These are phyloP conservation scores for Xiphorhynchus erythropygius DNA, from an alignment of 2,797 vertebrate genomes.

Conservation along the genomic window DNA sequence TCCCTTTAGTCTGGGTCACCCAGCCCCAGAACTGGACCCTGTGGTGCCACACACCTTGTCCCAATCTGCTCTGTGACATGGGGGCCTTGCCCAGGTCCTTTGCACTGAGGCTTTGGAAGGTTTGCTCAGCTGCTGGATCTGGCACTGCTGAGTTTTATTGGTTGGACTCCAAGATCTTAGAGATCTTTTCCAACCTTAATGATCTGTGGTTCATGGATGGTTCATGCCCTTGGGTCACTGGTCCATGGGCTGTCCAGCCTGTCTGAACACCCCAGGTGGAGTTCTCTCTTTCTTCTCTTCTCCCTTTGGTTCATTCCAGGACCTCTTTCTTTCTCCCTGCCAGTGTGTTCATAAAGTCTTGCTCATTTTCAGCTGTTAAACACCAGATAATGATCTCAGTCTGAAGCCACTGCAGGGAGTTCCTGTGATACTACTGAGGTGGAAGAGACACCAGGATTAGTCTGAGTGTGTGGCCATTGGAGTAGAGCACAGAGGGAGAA, in stretches of 20 bases:
- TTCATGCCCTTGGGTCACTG: background rate
- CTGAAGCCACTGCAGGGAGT: background rate
- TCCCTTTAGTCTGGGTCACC: background rate
- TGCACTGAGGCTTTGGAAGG: background rate
- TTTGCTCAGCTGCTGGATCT: background rate
- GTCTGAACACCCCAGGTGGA: background rate
- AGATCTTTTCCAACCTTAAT: background rate
- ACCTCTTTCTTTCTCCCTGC: background rate
- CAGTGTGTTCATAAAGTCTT: background rate
- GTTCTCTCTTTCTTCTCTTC: background rate
- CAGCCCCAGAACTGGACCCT: fast-evolving
- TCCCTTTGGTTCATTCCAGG: background rate
- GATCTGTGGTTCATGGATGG: background rate
- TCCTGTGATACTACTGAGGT: background rate
- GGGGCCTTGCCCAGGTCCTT: background rate
- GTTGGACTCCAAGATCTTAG: background rate
- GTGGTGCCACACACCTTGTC: background rate
- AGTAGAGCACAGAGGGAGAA: background rate
- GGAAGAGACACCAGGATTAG: background rate
- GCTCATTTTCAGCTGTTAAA: background rate
- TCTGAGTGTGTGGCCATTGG: background rate
- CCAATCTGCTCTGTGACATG: background rate
- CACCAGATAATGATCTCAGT: background rate
- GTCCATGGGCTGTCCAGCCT: background rate
- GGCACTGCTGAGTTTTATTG: background rate